Evolutionary conservation across 2,797 vertebrate genomes (phyloP).

Genomic region (Rallus crepitans): DNA sequence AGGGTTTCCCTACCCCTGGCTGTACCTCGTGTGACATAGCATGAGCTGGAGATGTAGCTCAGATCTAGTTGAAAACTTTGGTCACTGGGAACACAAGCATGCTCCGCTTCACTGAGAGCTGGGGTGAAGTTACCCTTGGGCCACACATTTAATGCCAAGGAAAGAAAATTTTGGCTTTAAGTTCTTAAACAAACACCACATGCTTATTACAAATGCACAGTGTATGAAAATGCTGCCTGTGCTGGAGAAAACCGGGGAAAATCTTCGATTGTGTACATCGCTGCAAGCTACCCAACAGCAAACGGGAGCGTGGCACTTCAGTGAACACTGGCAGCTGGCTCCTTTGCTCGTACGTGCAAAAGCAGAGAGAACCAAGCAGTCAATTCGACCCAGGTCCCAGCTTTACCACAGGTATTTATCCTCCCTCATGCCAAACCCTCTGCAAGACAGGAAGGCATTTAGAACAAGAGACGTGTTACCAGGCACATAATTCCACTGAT

Average conservation of each 20-base stretch:
- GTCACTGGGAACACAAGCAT: not conserved
- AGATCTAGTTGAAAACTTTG: not conserved
- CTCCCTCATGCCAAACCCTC: not conserved
- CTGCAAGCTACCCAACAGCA: slow-evolving; percentile 31
- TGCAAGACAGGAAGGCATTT: not conserved
- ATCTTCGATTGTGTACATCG: not conserved
- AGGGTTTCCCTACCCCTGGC: not conserved
- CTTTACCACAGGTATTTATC: not conserved
- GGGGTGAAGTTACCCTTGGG: slow-evolving; percentile 22
- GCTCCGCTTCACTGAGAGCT: not conserved
- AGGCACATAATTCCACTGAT: not conserved
- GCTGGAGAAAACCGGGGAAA: not conserved
- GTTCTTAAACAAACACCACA: slow-evolving; percentile 46
- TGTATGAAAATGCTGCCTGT: not conserved
- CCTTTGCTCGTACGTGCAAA: not conserved
- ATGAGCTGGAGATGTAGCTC: not conserved
- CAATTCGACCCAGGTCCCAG: not conserved
- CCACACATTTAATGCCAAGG: slow-evolving; percentile 21
- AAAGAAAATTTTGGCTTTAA: slow-evolving; percentile 3
- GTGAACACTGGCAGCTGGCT: not conserved
- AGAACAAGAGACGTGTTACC: not conserved
- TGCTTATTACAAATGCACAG: not conserved
- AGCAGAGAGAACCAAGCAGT: not conserved
- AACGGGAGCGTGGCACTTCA: not conserved
- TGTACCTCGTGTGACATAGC: rapidly evolving